Conservation (phyloP, 92 coral and sea anemone genomes). For the Umimayanthus kanabou region DNA sequence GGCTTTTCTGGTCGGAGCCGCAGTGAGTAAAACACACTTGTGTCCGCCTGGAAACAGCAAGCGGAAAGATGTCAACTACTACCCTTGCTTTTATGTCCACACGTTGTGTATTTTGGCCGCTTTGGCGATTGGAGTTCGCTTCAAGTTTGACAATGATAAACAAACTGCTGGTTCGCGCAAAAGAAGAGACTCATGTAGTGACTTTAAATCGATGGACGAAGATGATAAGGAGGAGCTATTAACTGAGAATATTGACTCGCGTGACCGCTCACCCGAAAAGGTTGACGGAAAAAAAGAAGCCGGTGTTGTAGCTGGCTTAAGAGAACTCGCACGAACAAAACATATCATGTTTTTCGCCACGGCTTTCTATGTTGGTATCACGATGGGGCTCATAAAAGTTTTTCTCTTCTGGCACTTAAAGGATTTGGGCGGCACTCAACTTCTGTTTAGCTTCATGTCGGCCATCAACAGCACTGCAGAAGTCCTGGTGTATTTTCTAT, state of each 20-base stretch:
- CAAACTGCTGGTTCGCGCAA: neutral
- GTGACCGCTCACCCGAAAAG: slow-evolving; percentile 5
- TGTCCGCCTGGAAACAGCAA: slow-evolving; percentile 91
- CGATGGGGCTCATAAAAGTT: slow-evolving; percentile 95
- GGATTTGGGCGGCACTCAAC: slow-evolving; percentile 85
- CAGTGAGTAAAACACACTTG: slow-evolving; percentile 87
- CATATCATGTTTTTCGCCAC: slow-evolving; percentile 87
- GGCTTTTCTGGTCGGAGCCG: slow-evolving; percentile 93
- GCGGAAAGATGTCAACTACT: slow-evolving; percentile 89
- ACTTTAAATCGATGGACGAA: neutral
- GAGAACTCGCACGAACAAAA: slow-evolving; percentile 63
- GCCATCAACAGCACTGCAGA: slow-evolving; percentile 87
- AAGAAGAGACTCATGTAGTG: neutral
- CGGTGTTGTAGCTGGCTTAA: slow-evolving; percentile 66
- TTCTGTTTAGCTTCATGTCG: slow-evolving; percentile 85
- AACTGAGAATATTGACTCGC: neutral
- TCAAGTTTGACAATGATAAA: slow-evolving; percentile 62
- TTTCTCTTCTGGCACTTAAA: slow-evolving; percentile 94
- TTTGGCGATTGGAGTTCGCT: slow-evolving; percentile 72
- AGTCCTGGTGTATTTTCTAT: slow-evolving; percentile 83
- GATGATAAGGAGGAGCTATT: slow-evolving; percentile 18
- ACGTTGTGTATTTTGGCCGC: slow-evolving; percentile 77
- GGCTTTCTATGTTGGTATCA: slow-evolving; percentile 89
- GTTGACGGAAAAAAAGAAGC: slow-evolving; percentile 8
- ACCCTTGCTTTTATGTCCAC: slow-evolving; percentile 85